Percentiles rank a stretch among this genome's conserved stretches.
Conservation (phyloP, 1,140 invertebrate genomes). For the Diprion similis region DNA sequence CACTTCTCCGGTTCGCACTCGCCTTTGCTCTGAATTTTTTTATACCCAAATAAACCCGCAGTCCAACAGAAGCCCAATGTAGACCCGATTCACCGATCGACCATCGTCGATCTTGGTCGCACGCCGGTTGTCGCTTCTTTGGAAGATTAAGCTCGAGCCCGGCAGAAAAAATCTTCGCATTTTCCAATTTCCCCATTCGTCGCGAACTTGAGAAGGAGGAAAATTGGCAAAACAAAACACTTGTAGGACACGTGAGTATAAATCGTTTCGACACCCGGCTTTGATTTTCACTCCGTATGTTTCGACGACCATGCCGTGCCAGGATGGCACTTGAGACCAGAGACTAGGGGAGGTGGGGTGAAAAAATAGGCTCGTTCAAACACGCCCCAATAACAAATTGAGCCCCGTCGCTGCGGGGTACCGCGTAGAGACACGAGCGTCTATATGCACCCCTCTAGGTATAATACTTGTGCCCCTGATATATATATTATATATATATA, state of each 20-base stretch:
- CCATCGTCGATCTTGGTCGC: constrained; percentile 24
- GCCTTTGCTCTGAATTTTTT: constrained; percentile 27
- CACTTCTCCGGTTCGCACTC: constrained; percentile 21
- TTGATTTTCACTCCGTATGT: not conserved
- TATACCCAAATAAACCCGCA: constrained; percentile 12
- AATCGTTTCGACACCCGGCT: not conserved
- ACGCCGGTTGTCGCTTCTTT: constrained; percentile 16
- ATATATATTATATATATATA: no score
- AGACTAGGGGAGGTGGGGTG: not conserved
- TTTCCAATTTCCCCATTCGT: no score
- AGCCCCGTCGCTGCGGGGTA: not conserved
- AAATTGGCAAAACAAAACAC: no score
- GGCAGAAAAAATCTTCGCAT: no score
- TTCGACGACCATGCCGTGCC: not conserved
- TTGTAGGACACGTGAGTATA: no score
- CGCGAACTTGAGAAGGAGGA: no score
- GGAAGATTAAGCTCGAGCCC: constrained; percentile 23
- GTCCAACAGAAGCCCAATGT: not conserved
- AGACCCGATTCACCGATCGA: no score
- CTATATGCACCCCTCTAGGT: not conserved
- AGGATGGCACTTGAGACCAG: not conserved
- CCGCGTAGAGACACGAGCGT: not conserved
- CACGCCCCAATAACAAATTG: constrained; percentile 5
- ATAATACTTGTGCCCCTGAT: no score
- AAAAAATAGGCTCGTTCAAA: not conserved